Evolutionary conservation across 2,797 vertebrate species (phyloP).

Genomic region (Distichodus sexfasciatus): DNA sequence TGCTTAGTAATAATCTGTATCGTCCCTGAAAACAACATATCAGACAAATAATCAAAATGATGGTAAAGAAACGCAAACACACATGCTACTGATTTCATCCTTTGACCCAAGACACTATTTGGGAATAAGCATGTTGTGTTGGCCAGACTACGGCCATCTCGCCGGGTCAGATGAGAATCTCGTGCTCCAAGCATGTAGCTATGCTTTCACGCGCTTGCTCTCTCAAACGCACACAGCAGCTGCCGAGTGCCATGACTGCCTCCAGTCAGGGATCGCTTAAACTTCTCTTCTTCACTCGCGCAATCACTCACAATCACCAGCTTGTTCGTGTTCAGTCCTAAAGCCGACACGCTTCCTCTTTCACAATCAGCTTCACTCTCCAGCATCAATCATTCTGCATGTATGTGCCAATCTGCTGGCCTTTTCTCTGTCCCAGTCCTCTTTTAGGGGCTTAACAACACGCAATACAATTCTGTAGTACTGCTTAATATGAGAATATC

Average conservation of each 20-base stretch:
- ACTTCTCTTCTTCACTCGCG: slow-evolving; percentile 17
- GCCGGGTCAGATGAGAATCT: slow-evolving; percentile 73
- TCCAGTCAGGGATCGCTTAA: slow-evolving; percentile 54
- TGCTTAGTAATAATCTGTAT: no score
- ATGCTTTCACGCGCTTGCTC: slow-evolving; percentile 51
- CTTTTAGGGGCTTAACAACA: no score
- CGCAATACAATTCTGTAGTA: no score
- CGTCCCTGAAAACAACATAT: no score
- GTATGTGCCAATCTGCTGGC: background rate
- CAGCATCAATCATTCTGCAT: slow-evolving; percentile 13
- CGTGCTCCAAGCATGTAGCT: slow-evolving; percentile 73
- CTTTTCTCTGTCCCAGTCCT: slow-evolving; percentile 11
- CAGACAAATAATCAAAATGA: no score
- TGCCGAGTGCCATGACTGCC: slow-evolving; percentile 73
- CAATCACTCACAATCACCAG: slow-evolving; percentile 25
- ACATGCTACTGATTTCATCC: background rate
- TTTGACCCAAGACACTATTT: slow-evolving; percentile 10
- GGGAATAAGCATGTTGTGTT: slow-evolving; percentile 22
- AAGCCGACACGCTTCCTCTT: slow-evolving; percentile 19
- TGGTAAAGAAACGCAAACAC: no score
- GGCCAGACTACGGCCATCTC: slow-evolving; percentile 25
- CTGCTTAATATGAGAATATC: no score
- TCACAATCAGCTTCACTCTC: slow-evolving; percentile 17
- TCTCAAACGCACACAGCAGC: slow-evolving; percentile 50
- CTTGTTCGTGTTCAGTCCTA: slow-evolving; percentile 5